phyloP scores from a whole-genome alignment of 2,888 invertebrate species.

The Sphaeridia pumilis region DNA sequence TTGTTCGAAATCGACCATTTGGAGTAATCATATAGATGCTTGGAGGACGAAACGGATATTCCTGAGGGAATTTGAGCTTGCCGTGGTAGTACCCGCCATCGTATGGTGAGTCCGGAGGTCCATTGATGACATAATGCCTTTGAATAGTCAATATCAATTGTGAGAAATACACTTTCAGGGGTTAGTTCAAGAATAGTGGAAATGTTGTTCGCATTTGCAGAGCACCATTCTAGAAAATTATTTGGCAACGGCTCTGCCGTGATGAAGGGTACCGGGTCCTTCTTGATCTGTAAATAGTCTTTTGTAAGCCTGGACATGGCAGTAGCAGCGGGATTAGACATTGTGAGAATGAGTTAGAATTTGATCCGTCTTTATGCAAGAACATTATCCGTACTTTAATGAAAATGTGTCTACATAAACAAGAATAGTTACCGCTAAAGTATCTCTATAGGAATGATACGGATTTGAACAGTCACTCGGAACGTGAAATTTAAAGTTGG shows the following conservation, averaged over 20 bases:
- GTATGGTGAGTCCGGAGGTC: constrained; percentile 89
- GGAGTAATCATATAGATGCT: constrained; percentile 49
- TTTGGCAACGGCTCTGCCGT: constrained; percentile 45
- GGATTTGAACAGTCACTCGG: no score
- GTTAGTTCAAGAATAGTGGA: no score
- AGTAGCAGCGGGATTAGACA: neutral
- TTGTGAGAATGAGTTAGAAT: no score
- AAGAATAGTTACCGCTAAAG: no score
- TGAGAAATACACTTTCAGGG: neutral
- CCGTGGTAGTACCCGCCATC: constrained; percentile 57
- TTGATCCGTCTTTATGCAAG: no score
- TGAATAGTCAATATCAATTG: neutral
- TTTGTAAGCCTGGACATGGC: constrained; percentile 41
- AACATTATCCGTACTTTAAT: no score
- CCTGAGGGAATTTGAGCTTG: constrained; percentile 47
- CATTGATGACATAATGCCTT: constrained; percentile 90
- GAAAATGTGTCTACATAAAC: no score
- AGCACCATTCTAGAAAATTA: constrained; percentile 49
- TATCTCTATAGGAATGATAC: no score
- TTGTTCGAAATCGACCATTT: constrained; percentile 43
- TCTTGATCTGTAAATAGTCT: constrained; percentile 46
- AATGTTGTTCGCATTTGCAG: no score
- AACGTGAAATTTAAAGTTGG: no score
- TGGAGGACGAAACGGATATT: constrained; percentile 48
- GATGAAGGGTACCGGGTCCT: constrained; percentile 47